Evolutionary conservation across 2,113 vertebrate species (phyloP).

Genomic region (Syngnathus typhle): DNA sequence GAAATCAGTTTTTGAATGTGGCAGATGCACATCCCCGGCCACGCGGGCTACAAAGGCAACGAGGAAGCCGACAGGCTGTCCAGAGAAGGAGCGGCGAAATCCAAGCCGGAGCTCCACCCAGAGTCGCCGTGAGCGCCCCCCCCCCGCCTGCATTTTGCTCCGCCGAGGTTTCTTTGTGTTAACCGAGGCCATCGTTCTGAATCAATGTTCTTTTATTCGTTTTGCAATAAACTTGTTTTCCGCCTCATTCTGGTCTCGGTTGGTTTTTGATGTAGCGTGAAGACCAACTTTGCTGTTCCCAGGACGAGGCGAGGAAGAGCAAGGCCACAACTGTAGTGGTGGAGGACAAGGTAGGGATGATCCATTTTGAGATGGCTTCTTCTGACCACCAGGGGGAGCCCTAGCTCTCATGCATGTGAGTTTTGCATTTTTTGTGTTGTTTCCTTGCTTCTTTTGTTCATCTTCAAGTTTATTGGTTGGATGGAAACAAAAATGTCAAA

Average conservation of each 20-base stretch:
- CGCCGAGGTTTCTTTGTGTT: not conserved
- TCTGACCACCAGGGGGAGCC: not conserved
- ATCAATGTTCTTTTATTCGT: not conserved
- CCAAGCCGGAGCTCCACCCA: not conserved
- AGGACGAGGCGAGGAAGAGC: not conserved
- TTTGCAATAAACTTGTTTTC: not conserved
- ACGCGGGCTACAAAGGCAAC: slow-evolving; percentile 86
- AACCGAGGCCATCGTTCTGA: not conserved
- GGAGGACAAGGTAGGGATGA: no score
- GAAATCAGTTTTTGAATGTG: not conserved
- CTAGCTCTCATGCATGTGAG: not conserved
- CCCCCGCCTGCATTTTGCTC: not conserved
- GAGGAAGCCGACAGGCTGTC: slow-evolving; percentile 90
- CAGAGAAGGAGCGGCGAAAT: slow-evolving; percentile 78
- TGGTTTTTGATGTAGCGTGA: not conserved
- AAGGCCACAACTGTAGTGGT: no score
- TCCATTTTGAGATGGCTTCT: not conserved
- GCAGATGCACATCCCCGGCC: slow-evolving; percentile 89
- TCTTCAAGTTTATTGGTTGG: not conserved
- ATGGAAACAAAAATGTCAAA: not conserved
- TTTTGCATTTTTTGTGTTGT: not conserved
- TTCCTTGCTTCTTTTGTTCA: slow-evolving; percentile 2
- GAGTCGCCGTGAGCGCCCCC: no score
- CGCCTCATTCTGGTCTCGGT: not conserved
- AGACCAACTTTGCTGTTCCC: not conserved